A percentile compares a stretch with the other conserved stretches of the same genome.
Conservation (phyloP, 2,888 invertebrate species). For the Apantesis nais region DNA sequence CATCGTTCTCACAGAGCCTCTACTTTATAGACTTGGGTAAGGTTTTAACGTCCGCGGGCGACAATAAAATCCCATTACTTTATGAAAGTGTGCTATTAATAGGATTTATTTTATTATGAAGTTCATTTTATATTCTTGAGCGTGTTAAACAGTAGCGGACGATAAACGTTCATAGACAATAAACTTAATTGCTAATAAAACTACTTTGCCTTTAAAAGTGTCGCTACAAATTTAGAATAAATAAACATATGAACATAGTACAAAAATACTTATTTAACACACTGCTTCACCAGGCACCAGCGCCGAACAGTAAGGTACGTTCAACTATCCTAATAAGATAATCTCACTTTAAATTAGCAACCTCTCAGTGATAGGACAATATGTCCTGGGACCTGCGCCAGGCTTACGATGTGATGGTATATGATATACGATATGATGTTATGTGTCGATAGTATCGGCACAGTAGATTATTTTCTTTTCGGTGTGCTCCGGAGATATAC, state of each 20-base stretch:
- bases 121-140: background rate
- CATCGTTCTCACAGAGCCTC: background rate
- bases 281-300: no score
- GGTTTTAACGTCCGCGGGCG: background rate
- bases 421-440: no score
- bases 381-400: no score
- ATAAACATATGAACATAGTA: background rate
- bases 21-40: background rate
- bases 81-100: background rate
- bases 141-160: background rate
- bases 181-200: background rate
- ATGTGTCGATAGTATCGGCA: no score
- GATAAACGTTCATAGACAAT: background rate
- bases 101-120: constrained; percentile 3
- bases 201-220: background rate
- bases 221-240: background rate
- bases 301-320: no score
- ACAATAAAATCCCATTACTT: constrained; percentile 1
- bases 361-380: background rate
- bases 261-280: background rate
- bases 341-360: background rate
- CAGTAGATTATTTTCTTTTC: no score
- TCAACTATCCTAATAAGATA: background rate
- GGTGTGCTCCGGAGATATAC: no score
- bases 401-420: no score